phyloP scores from a whole-genome alignment of 2,797 vertebrate species.

The Atherinosoma microstoma region DNA sequence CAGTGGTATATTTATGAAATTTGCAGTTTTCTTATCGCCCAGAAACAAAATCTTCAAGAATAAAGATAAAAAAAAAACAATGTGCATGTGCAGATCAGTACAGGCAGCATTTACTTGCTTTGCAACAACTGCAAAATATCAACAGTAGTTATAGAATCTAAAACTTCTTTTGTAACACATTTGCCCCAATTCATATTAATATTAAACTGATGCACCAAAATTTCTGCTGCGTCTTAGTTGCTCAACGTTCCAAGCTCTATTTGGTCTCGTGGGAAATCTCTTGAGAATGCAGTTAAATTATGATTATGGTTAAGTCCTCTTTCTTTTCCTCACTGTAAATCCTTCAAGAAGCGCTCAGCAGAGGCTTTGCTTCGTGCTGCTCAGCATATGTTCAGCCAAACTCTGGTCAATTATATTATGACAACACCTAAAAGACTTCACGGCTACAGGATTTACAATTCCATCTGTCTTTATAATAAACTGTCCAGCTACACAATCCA shows the following conservation, averaged over 20 bases:
- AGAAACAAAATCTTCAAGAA: background rate
- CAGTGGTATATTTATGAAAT: background rate
- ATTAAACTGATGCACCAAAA: conserved; percentile 32
- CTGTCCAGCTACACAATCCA: background rate
- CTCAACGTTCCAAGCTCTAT: conserved; percentile 36
- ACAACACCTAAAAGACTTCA: conserved; percentile 20
- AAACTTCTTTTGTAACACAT: conserved; percentile 6
- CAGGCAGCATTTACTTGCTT: background rate
- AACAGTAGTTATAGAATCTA: conserved; percentile 10
- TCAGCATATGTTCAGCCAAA: conserved; percentile 20
- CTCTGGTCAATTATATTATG: conserved; percentile 14
- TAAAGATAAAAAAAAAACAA: too few species aligned
- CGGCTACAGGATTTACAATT: conserved; percentile 14
- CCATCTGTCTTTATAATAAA: conserved; percentile 18
- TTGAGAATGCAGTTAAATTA: conserved; percentile 41
- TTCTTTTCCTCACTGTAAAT: conserved; percentile 37
- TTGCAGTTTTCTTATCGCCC: background rate
- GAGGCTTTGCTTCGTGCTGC: conserved; percentile 1
- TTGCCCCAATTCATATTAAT: conserved; percentile 23
- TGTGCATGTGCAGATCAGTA: background rate
- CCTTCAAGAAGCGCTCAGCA: conserved; percentile 39
- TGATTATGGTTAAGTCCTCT: conserved; percentile 55
- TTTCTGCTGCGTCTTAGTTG: conserved; percentile 44
- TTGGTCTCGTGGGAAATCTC: conserved; percentile 50
- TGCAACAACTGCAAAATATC: conserved; percentile 4